Evolutionary conservation across 2,797 vertebrate genomes (phyloP), one percentile per base, ranked within the genome.

Genomic region (Coregonus sp.): DNA sequence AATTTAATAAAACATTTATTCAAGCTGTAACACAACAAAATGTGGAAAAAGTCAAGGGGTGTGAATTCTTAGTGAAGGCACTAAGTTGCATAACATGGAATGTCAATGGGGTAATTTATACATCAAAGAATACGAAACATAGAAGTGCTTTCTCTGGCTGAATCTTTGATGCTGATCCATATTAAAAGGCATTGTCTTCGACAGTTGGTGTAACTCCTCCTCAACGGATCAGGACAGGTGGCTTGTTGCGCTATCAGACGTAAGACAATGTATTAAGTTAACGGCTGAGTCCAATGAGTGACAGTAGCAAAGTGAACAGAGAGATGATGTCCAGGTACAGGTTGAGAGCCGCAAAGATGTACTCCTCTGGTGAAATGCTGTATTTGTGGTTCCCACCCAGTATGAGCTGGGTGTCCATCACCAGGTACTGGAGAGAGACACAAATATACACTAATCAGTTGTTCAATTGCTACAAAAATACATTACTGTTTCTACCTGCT

Each of bases 311-410:
- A 59, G 96, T 68, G 87, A 95, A 97, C 80, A 96, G 75, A 67
- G 80, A 84, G 67, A 95, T 73, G 4, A 96, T 91, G 82, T 96
- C 95, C 90, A 97, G 74, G 81, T 95, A 96, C 70, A 97, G 94
- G 82, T 93, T 97, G 72, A 95, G 93, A 35, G 93, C 91, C 56
- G 95, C 94, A 80, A 95, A 96, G 70, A 96, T 80, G 4, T 96
- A 96, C 77, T 97, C 96, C 83, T 97, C 95, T 0, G 95, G 94
- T 86, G 86, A 91, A 78, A 96, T 20, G 61, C 86, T 15, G 75
- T 91, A 94, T 76, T 92, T 92, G 80, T 95, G 89, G 61, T 94
- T 96, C 63, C 90, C 92, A 35, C 95, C 95, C 35, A 96, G 78
- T 77, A 94, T 95, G 25, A 95, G 86, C 89, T 96, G 94, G 7